A percentile compares a stretch with the other conserved stretches of the same genome.
Evolutionary conservation across 2,888 invertebrate species (phyloP).

Genomic region (Folsomia candida): DNA sequence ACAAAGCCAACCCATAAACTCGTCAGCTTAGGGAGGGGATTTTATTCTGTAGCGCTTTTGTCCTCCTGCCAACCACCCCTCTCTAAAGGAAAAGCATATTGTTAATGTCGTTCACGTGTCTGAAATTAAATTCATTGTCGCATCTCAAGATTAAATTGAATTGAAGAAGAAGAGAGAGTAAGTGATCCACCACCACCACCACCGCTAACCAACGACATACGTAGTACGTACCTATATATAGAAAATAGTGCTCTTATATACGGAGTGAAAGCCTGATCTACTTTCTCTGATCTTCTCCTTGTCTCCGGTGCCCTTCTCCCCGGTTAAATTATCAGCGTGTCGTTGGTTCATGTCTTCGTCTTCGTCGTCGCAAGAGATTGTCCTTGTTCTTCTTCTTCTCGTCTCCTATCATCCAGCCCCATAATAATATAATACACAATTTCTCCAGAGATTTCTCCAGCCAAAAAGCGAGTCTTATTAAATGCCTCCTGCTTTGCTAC

Average conservation of each 20-base stretch:
- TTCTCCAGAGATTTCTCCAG: not conserved
- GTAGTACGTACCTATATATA: too few relatives aligned
- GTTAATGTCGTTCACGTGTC: not conserved
- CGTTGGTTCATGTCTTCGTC: not conserved
- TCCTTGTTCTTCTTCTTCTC: not conserved
- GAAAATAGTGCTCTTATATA: too few relatives aligned
- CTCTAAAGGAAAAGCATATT: not conserved
- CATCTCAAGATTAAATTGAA: slow-evolving; percentile 8
- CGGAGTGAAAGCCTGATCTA: slow-evolving; percentile 1
- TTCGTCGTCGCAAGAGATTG: too few relatives aligned
- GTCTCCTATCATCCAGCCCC: not conserved
- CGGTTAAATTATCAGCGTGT: slow-evolving; percentile 1
- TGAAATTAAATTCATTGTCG: slow-evolving; percentile 14
- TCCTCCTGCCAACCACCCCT: not conserved
- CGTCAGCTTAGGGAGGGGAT: not conserved
- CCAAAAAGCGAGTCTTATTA: not conserved
- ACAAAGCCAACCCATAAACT: not conserved
- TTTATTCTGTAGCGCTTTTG: not conserved
- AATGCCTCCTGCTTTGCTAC: too few relatives aligned
- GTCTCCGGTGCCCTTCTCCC: not conserved
- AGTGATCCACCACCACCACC: too few relatives aligned
- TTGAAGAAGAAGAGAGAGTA: not conserved
- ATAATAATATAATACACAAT: not conserved
- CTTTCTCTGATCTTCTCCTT: not conserved
- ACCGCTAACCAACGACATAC: too few relatives aligned